Evolutionary conservation across 2,797 vertebrate genomes (phyloP), one percentile per base, ranked within the genome.

Genomic region (Pangasius krempfi): DNA sequence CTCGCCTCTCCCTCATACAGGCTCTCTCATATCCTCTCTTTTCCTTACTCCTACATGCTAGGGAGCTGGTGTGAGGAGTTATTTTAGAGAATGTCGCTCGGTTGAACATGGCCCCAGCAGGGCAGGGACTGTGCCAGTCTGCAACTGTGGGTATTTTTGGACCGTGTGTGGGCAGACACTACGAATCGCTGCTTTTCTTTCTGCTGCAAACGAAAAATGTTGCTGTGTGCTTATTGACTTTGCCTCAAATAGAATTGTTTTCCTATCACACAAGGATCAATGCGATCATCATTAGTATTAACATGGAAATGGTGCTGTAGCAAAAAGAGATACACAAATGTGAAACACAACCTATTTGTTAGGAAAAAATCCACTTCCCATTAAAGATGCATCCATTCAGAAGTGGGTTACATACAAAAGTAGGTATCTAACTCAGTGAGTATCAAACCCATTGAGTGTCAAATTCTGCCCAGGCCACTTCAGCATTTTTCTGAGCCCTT

Each of bases 121-220:
- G 56, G 58, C 73, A 84, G 47, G 84, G 88, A 81, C 86, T 81
- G 62, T 78, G 84, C 76, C 75, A 16, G 70, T 78, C 88, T 85
- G 62, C 64, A 44, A 68, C 50, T 81, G 84, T 50, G 68, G 76
- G 62, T 91, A 88, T 92, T 91, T 90, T 88, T 89, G 83, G 88
- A 84, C 66, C 40, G 58, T 88, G 70, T 91, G 88, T 89, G 88
- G 87, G 90, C 85, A 79, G 78, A 85, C 44, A 66, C 40, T 81
- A 66, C 56, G 83, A 90, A 88, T 88, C 84, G 30, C 73, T 37
- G 80, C 86, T 78, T 89, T 90, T 68, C 83, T 87, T 86, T 70
- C 70, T 75, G 86, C 85, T 80, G 70, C 72, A 88, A 56, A 47
- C 79, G 37, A 80, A 52, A 91, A 89, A 89, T 79, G 47, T 80